phyloP scores from a whole-genome alignment of 1,140 invertebrate species.

The Diorhabda carinulata region DNA sequence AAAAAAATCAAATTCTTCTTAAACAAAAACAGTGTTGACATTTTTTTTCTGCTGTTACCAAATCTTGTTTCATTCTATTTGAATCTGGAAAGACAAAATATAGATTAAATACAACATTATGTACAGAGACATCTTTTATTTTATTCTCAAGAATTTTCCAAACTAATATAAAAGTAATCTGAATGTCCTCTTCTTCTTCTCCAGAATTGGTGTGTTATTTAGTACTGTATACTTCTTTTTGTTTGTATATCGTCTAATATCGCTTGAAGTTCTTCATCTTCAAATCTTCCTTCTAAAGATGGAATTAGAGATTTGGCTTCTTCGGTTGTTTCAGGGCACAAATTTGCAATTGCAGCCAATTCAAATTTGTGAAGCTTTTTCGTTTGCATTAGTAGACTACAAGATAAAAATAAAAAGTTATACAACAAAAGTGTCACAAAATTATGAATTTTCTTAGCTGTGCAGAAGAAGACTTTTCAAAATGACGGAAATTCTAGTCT shows the following conservation, averaged over 20 bases:
- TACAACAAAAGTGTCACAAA: too few species aligned
- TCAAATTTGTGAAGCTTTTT: constrained; percentile 99
- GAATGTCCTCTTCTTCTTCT: background rate
- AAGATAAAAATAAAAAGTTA: constrained; percentile 40
- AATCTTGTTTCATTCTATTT: too few species aligned
- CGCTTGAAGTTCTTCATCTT: constrained; percentile 92
- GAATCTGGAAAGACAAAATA: too few species aligned
- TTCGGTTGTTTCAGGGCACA: constrained; percentile 96
- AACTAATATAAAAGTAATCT: background rate
- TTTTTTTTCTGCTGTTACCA: too few species aligned
- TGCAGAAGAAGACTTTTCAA: too few species aligned
- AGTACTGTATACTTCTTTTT: constrained; percentile 95
- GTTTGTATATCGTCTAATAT: constrained; percentile 97
- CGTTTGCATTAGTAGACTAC: constrained; percentile 77
- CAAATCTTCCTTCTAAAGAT: constrained; percentile 90
- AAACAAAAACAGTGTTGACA: too few species aligned
- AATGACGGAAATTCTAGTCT: too few species aligned
- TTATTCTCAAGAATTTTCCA: background rate
- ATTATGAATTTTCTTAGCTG: too few species aligned
- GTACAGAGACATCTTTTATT: background rate
- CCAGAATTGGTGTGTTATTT: constrained; percentile 27
- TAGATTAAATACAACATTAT: background rate
- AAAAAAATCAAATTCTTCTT: too few species aligned
- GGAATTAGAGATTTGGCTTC: constrained; percentile 97
- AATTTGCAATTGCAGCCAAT: constrained; percentile 92